phyloP scores from a whole-genome alignment of 2,797 vertebrate genomes.

The Semaprochilodus insignis region DNA sequence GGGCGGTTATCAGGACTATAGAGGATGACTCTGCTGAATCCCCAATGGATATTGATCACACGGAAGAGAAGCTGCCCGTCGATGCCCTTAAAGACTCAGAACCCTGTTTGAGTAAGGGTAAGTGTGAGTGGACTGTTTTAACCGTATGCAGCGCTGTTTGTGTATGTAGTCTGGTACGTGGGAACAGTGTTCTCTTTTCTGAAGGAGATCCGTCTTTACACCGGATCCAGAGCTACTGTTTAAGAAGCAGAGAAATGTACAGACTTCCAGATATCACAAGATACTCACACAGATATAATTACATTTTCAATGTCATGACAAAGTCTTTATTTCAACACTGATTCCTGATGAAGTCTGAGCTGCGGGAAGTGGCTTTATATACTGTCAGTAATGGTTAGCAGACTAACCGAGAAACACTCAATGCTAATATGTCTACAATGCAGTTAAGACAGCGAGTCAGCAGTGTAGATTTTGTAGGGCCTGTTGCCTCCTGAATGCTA shows the following conservation, averaged over 20 bases:
- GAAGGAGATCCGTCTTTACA: not conserved
- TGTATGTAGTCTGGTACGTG: not conserved
- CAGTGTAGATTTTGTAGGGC: too few species aligned
- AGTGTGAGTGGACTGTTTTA: not conserved
- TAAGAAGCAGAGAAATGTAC: not conserved
- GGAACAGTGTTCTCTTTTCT: not conserved
- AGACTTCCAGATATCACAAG: too few species aligned
- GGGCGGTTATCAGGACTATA: constrained; percentile 18
- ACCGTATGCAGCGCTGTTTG: not conserved
- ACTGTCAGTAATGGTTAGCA: too few species aligned
- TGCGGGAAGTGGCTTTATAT: too few species aligned
- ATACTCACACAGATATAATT: too few species aligned
- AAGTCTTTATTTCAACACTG: too few species aligned
- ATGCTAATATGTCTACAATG: too few species aligned
- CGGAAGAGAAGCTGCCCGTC: constrained; percentile 37
- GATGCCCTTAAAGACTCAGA: not conserved
- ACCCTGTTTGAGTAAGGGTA: constrained; percentile 4
- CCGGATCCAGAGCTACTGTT: not conserved
- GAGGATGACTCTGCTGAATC: constrained; percentile 21
- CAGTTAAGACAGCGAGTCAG: too few species aligned
- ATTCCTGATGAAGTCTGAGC: too few species aligned
- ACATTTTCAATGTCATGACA: too few species aligned
- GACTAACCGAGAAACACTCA: too few species aligned
- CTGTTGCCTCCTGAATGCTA: too few species aligned
- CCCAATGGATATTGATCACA: constrained; percentile 31